phyloP scores from a whole-genome alignment of 2,797 vertebrate genomes.

The Mormyrus proboscirostris region DNA sequence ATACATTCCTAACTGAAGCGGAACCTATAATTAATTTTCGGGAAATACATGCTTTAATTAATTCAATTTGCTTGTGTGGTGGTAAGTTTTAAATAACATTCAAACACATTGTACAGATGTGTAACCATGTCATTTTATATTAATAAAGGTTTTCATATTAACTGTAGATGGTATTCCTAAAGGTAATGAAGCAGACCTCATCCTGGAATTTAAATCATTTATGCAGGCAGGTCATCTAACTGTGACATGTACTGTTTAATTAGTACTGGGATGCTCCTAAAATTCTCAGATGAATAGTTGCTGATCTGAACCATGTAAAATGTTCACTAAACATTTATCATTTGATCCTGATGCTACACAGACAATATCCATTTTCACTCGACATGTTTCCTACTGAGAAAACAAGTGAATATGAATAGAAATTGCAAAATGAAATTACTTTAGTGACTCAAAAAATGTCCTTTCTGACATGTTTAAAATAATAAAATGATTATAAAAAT shows the following conservation, averaged over 20 bases:
- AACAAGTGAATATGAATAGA: neutral
- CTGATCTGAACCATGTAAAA: neutral
- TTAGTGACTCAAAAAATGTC: neutral
- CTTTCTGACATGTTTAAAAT: neutral
- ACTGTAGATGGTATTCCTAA: neutral
- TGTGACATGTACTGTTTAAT: neutral
- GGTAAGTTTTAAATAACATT: neutral
- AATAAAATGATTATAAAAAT: too few relatives aligned
- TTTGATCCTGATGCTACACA: neutral
- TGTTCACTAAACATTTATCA: neutral
- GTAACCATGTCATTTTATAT: neutral
- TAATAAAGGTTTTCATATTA: neutral
- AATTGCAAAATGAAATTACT: neutral
- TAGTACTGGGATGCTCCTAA: neutral
- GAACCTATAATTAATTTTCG: neutral
- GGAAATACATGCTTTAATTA: neutral
- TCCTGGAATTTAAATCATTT: neutral
- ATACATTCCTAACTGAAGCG: neutral
- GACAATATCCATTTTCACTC: neutral
- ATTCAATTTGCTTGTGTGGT: neutral
- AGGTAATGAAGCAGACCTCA: neutral
- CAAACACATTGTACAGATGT: neutral
- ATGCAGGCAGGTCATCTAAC: neutral
- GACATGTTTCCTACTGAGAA: neutral
- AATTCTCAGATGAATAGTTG: neutral